Percentiles rank a stretch among this genome's conserved stretches.
Conservation (phyloP, 1,140 invertebrate species). For the Diorhabda elongata region DNA sequence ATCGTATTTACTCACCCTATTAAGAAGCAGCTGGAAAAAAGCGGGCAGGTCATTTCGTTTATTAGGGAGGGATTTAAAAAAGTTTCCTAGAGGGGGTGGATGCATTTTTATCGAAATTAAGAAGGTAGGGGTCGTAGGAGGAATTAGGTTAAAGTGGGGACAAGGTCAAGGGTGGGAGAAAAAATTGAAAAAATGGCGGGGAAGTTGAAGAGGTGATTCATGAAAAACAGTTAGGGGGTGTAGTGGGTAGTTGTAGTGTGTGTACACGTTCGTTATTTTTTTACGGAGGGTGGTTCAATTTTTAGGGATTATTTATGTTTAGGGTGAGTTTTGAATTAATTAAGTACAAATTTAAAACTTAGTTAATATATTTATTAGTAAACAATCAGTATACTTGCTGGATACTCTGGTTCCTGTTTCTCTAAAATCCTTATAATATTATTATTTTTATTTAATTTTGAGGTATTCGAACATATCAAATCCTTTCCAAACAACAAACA, state of each 20-base stretch:
- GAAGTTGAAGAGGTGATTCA: conserved; percentile 19
- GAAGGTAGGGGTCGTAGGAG: conserved; percentile 19
- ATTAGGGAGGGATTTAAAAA: conserved; percentile 29
- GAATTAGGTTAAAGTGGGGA: conserved; percentile 7
- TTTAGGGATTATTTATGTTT: neutral
- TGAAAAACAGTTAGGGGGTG: conserved; percentile 14
- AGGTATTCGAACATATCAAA: no score
- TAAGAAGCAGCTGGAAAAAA: conserved; percentile 24
- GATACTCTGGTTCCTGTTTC: no score
- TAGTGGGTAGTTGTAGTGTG: conserved; percentile 11
- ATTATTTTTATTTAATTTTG: no score
- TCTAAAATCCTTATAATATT: no score
- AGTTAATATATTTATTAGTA: no score
- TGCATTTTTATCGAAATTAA: conserved; percentile 20
- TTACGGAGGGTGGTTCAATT: conserved; percentile 11
- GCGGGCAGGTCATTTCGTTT: conserved; percentile 28
- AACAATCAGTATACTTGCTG: no score
- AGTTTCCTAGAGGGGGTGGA: conserved; percentile 22
- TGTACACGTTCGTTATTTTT: conserved; percentile 11
- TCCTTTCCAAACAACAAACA: no score
- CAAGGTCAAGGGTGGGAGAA: conserved; percentile 21
- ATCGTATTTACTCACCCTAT: conserved; percentile 20
- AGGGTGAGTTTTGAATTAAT: conserved; percentile 6
- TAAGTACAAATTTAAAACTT: no score
- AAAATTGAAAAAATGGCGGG: conserved; percentile 22